Evolutionary conservation across 2,113 vertebrate species (phyloP), one percentile per base, ranked within the genome.

Genomic region (Prunella fulvescens): DNA sequence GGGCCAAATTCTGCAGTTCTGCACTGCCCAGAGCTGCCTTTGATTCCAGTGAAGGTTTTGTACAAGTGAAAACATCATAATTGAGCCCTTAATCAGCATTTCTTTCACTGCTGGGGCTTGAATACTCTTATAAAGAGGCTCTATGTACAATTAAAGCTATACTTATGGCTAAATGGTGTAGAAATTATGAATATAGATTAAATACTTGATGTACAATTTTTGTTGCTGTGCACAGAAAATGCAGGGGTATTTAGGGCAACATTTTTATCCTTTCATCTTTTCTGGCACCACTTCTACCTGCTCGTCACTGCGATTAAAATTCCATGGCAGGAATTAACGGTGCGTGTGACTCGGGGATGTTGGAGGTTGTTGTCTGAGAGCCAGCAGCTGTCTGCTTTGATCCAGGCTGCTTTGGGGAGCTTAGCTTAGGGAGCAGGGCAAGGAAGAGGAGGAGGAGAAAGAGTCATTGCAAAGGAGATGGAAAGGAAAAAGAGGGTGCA

Each of bases 141-240:
- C 40, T 61, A 69, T 56, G 57, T 94, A 94, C 92, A 97, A 95
- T 86, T 90, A 88, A 71, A 92, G 86, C 90, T 92, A 66, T 86
- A 96, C 88, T 97, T 97, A 74, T 19, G 28, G 80, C 82, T 94
- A 96, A 96, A 94, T 96, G 79, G n/a, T 35, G 80, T 93, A 93
- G 95, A 93, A 96, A 95, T 95, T 84, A 94, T 94, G 96, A 96
- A 95, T 95, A 88, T 50, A 96, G 80, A 91, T 92, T 19, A 86
- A 97, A 90, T 79, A 93, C 77, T 95, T 64, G 60, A 94, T 65
- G 64, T 81, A 81, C 65, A 28, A 84, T 90, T 97, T 97, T 81
- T 91, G 80, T 81, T 48, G 62, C 90, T 2, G 5, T 0, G 1
- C 72, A 57, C 47, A 66, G 85, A 90, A 95, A 93, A 90, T 56